Percentiles rank a stretch among this genome's conserved stretches.
Conservation (phyloP, 2,888 invertebrate genomes). For the Microctonus hyperodae region DNA sequence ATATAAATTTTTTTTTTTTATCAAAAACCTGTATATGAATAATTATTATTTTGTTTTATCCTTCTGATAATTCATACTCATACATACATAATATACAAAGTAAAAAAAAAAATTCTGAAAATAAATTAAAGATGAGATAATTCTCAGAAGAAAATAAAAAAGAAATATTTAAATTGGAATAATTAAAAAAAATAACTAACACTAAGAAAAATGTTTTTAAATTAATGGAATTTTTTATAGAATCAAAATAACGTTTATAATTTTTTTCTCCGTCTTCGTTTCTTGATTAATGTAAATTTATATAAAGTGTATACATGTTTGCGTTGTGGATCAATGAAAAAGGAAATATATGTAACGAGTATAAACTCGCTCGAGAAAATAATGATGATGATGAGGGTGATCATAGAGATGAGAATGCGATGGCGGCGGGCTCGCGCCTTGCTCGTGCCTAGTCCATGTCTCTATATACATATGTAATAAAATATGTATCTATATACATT, state of each 20-base stretch:
- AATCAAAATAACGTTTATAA: not conserved
- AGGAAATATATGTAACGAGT: slow-evolving; percentile 15
- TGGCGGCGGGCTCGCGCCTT: slow-evolving; percentile 51
- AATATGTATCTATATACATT: no score
- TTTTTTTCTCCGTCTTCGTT: not conserved
- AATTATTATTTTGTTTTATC: not conserved
- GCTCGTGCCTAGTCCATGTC: slow-evolving; percentile 43
- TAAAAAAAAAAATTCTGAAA: not conserved
- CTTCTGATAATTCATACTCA: not conserved
- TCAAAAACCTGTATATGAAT: not conserved
- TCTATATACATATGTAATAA: slow-evolving; percentile 37
- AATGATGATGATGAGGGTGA: slow-evolving; percentile 35
- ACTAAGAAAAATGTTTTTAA: not conserved
- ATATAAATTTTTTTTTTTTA: not conserved
- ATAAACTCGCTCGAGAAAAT: slow-evolving; percentile 1
- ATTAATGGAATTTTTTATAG: not conserved
- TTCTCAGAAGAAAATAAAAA: not conserved
- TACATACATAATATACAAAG: not conserved
- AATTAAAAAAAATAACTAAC: not conserved
- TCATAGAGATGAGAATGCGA: slow-evolving; percentile 36
- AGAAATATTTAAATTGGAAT: no score
- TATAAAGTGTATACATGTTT: not conserved
- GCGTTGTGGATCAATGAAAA: slow-evolving; percentile 31
- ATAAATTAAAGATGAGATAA: not conserved
- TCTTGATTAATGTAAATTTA: not conserved